A percentile compares a stretch with the other conserved stretches of the same genome.
phyloP scores from a whole-genome alignment of 2,888 invertebrate genomes.

The Eilema caniola region DNA sequence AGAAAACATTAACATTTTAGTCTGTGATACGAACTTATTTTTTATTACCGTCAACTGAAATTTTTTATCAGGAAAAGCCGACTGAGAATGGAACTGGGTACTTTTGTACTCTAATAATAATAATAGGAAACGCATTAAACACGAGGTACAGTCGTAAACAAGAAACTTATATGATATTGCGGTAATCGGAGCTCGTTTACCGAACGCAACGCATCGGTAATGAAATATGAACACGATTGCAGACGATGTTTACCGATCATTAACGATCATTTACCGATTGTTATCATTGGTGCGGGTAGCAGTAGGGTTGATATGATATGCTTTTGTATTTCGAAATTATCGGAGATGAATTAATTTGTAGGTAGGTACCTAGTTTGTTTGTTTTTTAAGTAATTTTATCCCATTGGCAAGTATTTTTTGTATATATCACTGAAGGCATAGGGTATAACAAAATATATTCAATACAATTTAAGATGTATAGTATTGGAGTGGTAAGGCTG shows the following conservation, averaged over 20 bases:
- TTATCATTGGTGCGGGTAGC: constrained; percentile 43
- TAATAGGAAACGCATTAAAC: constrained; percentile 27
- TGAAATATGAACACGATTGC: constrained; percentile 53
- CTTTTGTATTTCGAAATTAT: constrained; percentile 19
- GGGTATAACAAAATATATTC: too few species aligned
- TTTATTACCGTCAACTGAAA: too few species aligned
- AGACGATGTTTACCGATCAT: constrained; percentile 62
- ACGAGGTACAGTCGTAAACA: constrained; percentile 42
- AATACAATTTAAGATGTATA: too few species aligned
- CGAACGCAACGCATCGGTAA: constrained; percentile 46
- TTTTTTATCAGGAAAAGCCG: too few species aligned
- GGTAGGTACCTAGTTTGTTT: too few species aligned
- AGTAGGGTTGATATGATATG: constrained; percentile 38
- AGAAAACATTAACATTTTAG: too few species aligned
- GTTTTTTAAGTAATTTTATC: background rate
- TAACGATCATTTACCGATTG: constrained; percentile 60
- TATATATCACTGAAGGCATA: too few species aligned
- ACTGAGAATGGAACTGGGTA: too few species aligned
- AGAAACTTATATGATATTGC: constrained; percentile 48
- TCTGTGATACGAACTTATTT: too few species aligned
- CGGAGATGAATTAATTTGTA: background rate
- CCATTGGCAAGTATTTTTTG: background rate
- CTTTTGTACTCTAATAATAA: too few species aligned
- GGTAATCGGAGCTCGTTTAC: constrained; percentile 44
- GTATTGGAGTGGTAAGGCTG: too few species aligned